Percentiles rank a stretch among this genome's conserved stretches.
phyloP scores from a whole-genome alignment of 2,797 vertebrate genomes.

The Oreonectes daqikongensis region DNA sequence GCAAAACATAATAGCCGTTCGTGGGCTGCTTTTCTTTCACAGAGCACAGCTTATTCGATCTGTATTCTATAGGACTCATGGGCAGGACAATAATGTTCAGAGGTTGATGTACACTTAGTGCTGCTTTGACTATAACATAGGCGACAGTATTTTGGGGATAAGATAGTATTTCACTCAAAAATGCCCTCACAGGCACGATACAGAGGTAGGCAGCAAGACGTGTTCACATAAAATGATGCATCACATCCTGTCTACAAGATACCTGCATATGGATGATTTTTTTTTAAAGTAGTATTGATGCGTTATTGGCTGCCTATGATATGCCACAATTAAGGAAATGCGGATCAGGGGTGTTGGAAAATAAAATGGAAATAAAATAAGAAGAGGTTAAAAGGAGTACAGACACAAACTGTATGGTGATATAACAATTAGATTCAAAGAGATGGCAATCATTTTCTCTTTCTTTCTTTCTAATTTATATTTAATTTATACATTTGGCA shows the following conservation, averaged over 20 bases:
- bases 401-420: no score
- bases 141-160: not conserved
- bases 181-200: not conserved
- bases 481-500: not conserved
- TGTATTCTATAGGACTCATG: not conserved
- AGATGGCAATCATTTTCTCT: not conserved
- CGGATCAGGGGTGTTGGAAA: not conserved
- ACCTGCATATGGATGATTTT: not conserved
- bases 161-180: no score
- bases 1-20: slow-evolving; percentile 49
- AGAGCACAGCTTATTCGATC: not conserved
- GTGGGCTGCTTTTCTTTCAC: slow-evolving; percentile 28
- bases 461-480: not conserved
- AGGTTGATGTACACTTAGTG: not conserved
- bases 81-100: not conserved
- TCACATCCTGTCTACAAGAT: not conserved
- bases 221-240: not conserved
- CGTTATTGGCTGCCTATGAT: not conserved
- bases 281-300: not conserved
- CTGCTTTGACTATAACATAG: not conserved
- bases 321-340: not conserved
- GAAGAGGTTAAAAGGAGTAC: not conserved
- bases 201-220: not conserved
- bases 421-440: not conserved
- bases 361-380: not conserved